These are phyloP conservation scores for Musca vetustissima DNA, from an alignment of 1,140 invertebrate genomes.

Conservation along the genomic window DNA sequence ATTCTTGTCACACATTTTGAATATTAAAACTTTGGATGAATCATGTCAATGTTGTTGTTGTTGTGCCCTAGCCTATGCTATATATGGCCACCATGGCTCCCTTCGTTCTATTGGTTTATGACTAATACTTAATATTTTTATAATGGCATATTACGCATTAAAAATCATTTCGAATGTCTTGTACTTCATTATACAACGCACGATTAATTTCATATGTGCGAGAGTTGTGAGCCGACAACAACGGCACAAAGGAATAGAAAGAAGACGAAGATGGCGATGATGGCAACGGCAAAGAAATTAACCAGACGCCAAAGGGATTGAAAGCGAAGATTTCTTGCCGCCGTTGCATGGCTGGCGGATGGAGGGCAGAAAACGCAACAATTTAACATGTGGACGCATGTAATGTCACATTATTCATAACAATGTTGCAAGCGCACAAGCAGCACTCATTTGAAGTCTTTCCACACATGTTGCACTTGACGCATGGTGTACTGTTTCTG, in stretches of 20 bases:
- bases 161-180: not conserved
- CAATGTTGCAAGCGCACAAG: constrained; percentile 1
- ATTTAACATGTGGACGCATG: constrained; percentile 13
- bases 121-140: too few relatives aligned
- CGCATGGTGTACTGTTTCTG: too few relatives aligned
- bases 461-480: not conserved
- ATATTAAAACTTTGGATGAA: too few relatives aligned
- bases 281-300: not conserved
- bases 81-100: too few relatives aligned
- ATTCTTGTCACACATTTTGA: too few relatives aligned
- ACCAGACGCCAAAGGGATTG: constrained; percentile 1
- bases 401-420: constrained; percentile 10
- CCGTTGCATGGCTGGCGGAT: too few relatives aligned
- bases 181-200: constrained; percentile 15
- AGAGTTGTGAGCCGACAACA: too few relatives aligned
- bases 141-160: too few relatives aligned
- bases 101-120: too few relatives aligned
- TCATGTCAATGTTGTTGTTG: too few relatives aligned
- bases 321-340: too few relatives aligned
- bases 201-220: constrained; percentile 12
- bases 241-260: not conserved
- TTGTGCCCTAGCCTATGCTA: too few relatives aligned
- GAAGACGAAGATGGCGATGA: not conserved
- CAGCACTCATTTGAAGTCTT: not conserved
- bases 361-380: not conserved